Evolutionary conservation across 2,888 invertebrate species (phyloP).

Genomic region (Aporophyla nigra): DNA sequence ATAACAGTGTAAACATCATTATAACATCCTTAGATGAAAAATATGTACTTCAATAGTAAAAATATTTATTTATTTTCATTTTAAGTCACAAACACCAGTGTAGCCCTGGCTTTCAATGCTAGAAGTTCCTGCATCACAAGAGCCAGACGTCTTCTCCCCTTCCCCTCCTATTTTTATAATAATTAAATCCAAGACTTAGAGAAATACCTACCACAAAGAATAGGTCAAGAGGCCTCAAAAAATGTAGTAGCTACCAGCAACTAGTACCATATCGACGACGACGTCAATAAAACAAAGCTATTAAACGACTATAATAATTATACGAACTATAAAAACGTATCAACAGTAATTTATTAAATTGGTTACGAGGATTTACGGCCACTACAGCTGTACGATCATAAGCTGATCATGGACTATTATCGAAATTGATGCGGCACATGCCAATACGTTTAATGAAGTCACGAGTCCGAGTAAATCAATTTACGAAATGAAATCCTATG

Average conservation of each 20-base stretch:
- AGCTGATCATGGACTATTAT: constrained; percentile 47
- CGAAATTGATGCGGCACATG: constrained; percentile 42
- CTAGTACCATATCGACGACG: constrained; percentile 1
- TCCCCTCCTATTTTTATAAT: no score
- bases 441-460: constrained; percentile 13
- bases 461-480: constrained; percentile 18
- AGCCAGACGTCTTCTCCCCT: no score
- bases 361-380: constrained; percentile 51
- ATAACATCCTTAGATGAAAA: no score
- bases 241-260: background rate
- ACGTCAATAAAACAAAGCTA: constrained; percentile 30
- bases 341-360: constrained; percentile 56
- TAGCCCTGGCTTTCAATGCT: no score
- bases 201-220: background rate
- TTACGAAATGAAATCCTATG: background rate
- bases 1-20: background rate
- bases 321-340: constrained; percentile 41
- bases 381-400: constrained; percentile 21
- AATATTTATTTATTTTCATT: no score
- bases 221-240: background rate
- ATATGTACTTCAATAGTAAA: no score
- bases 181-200: background rate
- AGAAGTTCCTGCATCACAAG: no score
- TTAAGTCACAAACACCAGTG: no score
- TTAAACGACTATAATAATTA: constrained; percentile 40